Evolutionary conservation across 1,140 invertebrate genomes (phyloP).

Genomic region (Ips nitidus): DNA sequence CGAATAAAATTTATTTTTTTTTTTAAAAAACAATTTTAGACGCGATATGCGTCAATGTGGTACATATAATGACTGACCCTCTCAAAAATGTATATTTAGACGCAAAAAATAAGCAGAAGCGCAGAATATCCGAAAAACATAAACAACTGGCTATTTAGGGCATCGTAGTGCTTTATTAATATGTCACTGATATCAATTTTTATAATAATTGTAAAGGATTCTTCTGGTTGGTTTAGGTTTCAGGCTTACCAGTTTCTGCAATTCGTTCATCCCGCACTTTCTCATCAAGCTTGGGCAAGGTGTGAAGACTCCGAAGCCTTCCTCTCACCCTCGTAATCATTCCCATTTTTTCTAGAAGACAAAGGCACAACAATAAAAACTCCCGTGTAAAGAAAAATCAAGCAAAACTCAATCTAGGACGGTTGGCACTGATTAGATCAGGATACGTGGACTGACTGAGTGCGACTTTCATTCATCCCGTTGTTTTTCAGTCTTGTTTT

Average conservation of each 20-base stretch:
- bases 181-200: no score
- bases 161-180: no score
- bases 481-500: constrained; percentile 12
- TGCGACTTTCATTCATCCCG: constrained; percentile 27
- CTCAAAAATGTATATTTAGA: no score
- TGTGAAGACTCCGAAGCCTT: constrained; percentile 61
- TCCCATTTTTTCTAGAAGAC: constrained; percentile 54
- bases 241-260: constrained; percentile 64
- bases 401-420: neutral
- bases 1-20: no score
- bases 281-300: constrained; percentile 60
- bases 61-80: no score
- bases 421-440: neutral
- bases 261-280: constrained; percentile 64
- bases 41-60: no score
- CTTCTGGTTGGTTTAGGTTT: no score
- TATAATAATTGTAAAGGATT: no score
- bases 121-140: no score
- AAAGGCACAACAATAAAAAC: constrained; percentile 10
- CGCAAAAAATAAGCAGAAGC: no score
- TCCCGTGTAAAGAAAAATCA: neutral
- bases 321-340: constrained; percentile 69
- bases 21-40: no score
- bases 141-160: no score
- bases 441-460: constrained; percentile 9